These are phyloP conservation scores for Lithophane socia DNA, from an alignment of 2,888 invertebrate genomes.

Conservation along the genomic window DNA sequence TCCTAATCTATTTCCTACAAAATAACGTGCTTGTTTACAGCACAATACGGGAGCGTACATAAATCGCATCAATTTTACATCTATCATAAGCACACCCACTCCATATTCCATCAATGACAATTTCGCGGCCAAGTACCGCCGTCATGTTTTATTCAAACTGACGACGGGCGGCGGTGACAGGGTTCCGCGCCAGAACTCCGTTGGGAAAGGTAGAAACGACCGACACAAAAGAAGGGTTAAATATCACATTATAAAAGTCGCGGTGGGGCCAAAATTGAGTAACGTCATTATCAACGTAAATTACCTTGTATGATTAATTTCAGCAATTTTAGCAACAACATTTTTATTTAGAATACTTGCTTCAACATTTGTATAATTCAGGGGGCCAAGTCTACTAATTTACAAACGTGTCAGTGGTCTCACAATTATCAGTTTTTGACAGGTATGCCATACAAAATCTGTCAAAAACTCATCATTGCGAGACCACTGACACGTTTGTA, in stretches of 20 bases:
- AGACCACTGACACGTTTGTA: no score
- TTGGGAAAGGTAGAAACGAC: constrained; percentile 26
- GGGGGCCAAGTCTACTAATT: no score
- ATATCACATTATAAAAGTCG: neutral
- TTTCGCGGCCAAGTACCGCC: constrained; percentile 50
- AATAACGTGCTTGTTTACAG: constrained; percentile 25
- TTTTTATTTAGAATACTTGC: neutral
- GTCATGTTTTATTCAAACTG: constrained; percentile 65
- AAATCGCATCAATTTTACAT: constrained; percentile 54
- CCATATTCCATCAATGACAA: constrained; percentile 51
- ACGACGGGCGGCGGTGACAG: constrained; percentile 19
- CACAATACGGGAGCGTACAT: constrained; percentile 13
- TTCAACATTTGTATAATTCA: neutral
- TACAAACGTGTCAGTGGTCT: no score
- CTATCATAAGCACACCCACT: constrained; percentile 52
- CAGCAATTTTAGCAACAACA: neutral
- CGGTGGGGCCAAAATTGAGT: neutral
- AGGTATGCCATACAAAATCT: no score
- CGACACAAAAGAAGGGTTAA: constrained; percentile 39
- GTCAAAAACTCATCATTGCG: no score
- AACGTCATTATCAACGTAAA: neutral
- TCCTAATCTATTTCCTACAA: neutral
- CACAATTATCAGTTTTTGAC: no score
- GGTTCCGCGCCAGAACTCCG: constrained; percentile 23
- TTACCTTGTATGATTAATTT: neutral